Base-by-base conservation (phyloP, 2,113 vertebrate species). In the Toxostoma redivivum region DNA sequence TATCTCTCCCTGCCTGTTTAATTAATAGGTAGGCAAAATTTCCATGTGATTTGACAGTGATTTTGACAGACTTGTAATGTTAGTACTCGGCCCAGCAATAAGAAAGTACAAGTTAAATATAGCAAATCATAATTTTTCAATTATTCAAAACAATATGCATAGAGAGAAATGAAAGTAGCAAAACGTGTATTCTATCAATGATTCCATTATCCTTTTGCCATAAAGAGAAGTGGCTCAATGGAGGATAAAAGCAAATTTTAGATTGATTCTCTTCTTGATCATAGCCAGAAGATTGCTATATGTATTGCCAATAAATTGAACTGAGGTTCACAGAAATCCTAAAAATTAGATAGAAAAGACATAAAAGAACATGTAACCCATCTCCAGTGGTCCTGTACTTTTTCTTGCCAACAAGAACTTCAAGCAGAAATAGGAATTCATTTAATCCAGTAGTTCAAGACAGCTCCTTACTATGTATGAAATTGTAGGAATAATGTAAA, bases 221-320 rank as follows among this genome's bases (percentile, higher is more conserved):
- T 73, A 93, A 96, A 90, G 56, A 86, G 79, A 95, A 80, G 57
- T 71, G 31, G 40, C 64, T 86, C 86, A 95, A n/a, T 53, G 61
- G 25, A 94, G 58, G 61, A 94, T 92, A 94, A 94, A 95, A 95
- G 72, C 69, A 91, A 95, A 74, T 93, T 93, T 79, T 84, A 81
- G 65, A 96, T 61, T 81, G 65, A 81, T 94, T 91, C 47, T 94
- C 10, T 81, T 90, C 92, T 84, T 93, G 76, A 92, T 92, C 88
- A 84, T 78, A 81, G 65, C 72, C 69, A 86, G 90, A 93, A 81
- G 48, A 81, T 65, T 88, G 35, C 69, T 88, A 5, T 76, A 81
- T 48, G 79, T 81, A 67, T 62, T 88, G 86, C 76, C 80, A 93
- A 93, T 53, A 90, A 95, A 86, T 45, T 93, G 90, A 93, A 94